A percentile compares a stretch with the other conserved stretches of the same genome.
Evolutionary conservation across 2,113 vertebrate species (phyloP).

Genomic region (Thymallus thymallus): DNA sequence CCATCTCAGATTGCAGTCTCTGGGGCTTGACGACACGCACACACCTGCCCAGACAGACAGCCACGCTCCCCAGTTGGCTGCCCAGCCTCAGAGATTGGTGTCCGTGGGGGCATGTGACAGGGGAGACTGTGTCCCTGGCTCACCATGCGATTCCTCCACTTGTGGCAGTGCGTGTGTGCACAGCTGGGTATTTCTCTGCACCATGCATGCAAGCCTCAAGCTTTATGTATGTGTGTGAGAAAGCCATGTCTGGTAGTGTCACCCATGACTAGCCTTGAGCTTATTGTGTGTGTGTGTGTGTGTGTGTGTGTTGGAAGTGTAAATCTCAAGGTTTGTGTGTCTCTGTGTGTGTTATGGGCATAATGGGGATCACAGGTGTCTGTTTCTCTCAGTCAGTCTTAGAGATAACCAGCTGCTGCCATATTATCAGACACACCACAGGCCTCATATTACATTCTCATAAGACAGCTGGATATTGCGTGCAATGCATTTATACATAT

Average conservation of each 20-base stretch:
- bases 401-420: slow-evolving; percentile 61
- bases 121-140: slow-evolving; percentile 22
- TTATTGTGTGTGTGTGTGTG: slow-evolving; percentile 16
- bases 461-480: slow-evolving; percentile 46
- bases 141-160: slow-evolving; percentile 27
- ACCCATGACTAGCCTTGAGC: background rate
- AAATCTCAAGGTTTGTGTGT: slow-evolving; percentile 8
- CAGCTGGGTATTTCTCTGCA: slow-evolving; percentile 17
- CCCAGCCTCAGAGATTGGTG: slow-evolving; percentile 52
- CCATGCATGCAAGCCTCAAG: slow-evolving; percentile 22
- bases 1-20: slow-evolving; percentile 61
- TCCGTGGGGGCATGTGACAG: slow-evolving; percentile 2
- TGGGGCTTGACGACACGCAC: slow-evolving; percentile 38
- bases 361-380: slow-evolving; percentile 65
- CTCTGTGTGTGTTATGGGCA: slow-evolving; percentile 36
- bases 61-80: background rate
- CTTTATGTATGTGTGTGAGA: slow-evolving; percentile 15
- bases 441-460: slow-evolving; percentile 45
- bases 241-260: slow-evolving; percentile 11
- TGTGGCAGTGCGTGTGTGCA: background rate
- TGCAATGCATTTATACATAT: background rate
- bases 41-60: slow-evolving; percentile 61
- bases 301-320: slow-evolving; percentile 1
- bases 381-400: slow-evolving; percentile 48
- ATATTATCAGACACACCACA: slow-evolving; percentile 27